phyloP scores from a whole-genome alignment of 2,888 invertebrate genomes.

The Lycocerus yunnanus region DNA sequence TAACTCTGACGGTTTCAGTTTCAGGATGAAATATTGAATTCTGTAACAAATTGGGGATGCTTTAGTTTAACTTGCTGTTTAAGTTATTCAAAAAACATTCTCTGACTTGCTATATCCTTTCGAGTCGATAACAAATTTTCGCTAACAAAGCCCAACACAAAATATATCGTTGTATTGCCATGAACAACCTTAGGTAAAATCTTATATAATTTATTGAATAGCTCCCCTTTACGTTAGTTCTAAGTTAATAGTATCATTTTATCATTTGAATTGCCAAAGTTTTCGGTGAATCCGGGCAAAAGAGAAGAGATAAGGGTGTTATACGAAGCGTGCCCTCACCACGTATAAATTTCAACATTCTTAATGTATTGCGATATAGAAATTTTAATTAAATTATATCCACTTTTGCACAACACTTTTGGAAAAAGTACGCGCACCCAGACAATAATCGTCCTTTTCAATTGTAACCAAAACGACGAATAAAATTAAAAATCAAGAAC shows the following conservation, averaged over 20 bases:
- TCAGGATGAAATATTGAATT: slow-evolving; percentile 30
- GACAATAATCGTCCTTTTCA: background rate
- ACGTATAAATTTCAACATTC: background rate
- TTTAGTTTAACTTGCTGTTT: background rate
- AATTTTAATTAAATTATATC: background rate
- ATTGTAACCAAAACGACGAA: slow-evolving; percentile 16
- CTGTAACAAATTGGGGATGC: slow-evolving; percentile 14
- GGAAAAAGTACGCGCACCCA: background rate
- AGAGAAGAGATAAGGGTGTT: slow-evolving; percentile 28
- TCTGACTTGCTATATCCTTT: background rate
- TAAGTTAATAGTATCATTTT: slow-evolving; percentile 55
- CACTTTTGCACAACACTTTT: background rate
- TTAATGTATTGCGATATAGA: background rate
- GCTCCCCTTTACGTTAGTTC: slow-evolving; percentile 40
- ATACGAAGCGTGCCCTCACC: slow-evolving; percentile 13
- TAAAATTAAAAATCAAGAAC: slow-evolving; percentile 15
- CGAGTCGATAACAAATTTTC: background rate
- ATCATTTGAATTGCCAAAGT: slow-evolving; percentile 55
- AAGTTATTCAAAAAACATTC: background rate
- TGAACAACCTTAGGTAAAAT: slow-evolving; percentile 50
- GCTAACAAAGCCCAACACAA: background rate
- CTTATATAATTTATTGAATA: slow-evolving; percentile 54
- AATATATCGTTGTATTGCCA: slow-evolving; percentile 10
- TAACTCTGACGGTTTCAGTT: slow-evolving; percentile 48
- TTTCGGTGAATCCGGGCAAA: slow-evolving; percentile 38